Evolutionary conservation across 2,113 vertebrate species (phyloP), one percentile per base, ranked within the genome.

Genomic region (Cygnus atratus): DNA sequence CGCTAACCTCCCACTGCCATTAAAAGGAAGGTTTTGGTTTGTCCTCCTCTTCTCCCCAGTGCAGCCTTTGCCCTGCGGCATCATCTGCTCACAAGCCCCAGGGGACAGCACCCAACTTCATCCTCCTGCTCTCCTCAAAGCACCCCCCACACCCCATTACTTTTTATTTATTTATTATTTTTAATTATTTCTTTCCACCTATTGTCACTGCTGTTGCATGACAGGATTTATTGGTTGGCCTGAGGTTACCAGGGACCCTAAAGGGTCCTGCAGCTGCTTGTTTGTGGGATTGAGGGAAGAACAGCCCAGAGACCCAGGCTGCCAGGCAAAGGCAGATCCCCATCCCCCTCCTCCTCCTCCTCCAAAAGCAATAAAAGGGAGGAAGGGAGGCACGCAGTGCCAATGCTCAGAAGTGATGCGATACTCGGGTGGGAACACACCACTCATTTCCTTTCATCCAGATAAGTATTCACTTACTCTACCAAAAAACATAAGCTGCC

Each of bases 371-470:
- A 22, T n/a, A 10, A 28, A 11, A n/a, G 13, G 22, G 8, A 57
- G n/a, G 16, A 8, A 48, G 26, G 55, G 11, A 20, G 3, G 2
- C 9, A 41, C 1, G 0, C 15, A 12, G 57, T 20, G 13, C 13
- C 44, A 57, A 24, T 43, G 9, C 48, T 59, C 52, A 50, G 65
- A 76, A 68, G 9, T 13, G 46, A 13, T 0, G 1, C 37, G 54
- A 24, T 72, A 3, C 61, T n/a, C 7, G 52, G 43, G 39, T 39
- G n/a, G 21, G 28, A 58, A 11, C 10, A 19, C 48, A 4, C 41
- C 8, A 14, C 48, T 71, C 48, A 0, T 20, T 65, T 43, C 62
- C 67, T 58, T 48, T 73, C 20, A 18, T 31, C 67, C n/a, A 12
- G 37, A 24, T 10, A 1, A 31, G 11, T 0, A 5, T 39, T 28